Percentiles rank a stretch among this genome's conserved stretches.
Evolutionary conservation across 2,797 vertebrate species (phyloP).

Genomic region (Acropternis orthonyx): DNA sequence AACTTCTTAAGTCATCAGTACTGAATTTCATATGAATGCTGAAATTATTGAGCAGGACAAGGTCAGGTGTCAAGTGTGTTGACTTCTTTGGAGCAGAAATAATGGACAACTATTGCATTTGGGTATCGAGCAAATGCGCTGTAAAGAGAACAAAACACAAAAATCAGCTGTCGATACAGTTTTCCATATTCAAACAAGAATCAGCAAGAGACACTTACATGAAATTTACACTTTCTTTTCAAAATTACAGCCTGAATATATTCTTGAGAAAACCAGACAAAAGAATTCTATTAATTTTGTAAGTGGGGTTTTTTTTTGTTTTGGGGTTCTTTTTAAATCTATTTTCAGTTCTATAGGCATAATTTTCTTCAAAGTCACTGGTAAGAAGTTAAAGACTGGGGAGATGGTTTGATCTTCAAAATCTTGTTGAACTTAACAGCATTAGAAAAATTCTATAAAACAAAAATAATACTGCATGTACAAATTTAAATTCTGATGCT

Average conservation of each 20-base stretch:
- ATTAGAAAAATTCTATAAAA: background rate
- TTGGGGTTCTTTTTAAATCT: background rate
- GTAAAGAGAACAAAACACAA: conserved; percentile 41
- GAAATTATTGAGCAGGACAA: background rate
- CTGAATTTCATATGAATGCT: background rate
- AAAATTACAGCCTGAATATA: background rate
- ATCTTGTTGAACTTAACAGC: background rate
- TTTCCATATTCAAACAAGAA: background rate
- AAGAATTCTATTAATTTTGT: background rate
- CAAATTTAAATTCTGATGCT: background rate
- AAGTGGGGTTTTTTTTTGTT: background rate
- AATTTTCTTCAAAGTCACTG: background rate
- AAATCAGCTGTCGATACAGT: background rate
- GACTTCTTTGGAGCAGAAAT: conserved; percentile 98
- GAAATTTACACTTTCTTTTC: background rate
- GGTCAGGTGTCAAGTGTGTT: conserved; percentile 76
- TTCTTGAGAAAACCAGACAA: background rate
- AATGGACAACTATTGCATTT: conserved; percentile 95
- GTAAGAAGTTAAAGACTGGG: background rate
- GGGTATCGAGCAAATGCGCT: conserved; percentile 98
- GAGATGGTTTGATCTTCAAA: background rate
- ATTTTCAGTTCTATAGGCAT: background rate
- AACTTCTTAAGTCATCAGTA: background rate
- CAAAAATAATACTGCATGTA: background rate
- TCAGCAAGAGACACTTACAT: background rate